Conservation (phyloP, 2,888 invertebrate species). For the Meteorus colon region DNA sequence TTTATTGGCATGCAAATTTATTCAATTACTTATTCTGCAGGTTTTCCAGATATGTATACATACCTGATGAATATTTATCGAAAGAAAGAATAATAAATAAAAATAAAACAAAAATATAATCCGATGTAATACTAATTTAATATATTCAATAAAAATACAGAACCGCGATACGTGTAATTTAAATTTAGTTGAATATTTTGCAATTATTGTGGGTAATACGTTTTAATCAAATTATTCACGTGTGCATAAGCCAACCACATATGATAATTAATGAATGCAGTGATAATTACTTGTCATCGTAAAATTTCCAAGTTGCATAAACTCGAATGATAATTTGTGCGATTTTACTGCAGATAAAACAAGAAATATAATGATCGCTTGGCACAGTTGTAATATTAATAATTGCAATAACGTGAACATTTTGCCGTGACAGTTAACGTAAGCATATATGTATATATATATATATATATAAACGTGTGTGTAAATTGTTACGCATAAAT, state of each 20-base stretch:
- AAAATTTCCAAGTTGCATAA: not conserved
- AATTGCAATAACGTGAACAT: conserved; percentile 21
- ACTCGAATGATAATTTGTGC: not conserved
- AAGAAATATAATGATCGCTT: not conserved
- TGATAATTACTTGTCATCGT: not conserved
- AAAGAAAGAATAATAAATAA: not conserved
- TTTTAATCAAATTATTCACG: too few species aligned
- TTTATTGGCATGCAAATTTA: not conserved
- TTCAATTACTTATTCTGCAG: not conserved
- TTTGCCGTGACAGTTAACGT: not conserved
- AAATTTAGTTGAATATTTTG: too few species aligned
- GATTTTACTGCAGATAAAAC: not conserved
- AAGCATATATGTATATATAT: not conserved
- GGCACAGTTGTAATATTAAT: conserved; percentile 10
- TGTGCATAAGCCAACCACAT: too few species aligned
- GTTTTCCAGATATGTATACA: not conserved
- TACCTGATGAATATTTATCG: not conserved
- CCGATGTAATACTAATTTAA: not conserved
- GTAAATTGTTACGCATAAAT: conserved; percentile 19
- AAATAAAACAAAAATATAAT: not conserved
- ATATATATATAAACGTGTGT: not conserved
- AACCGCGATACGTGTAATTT: too few species aligned
- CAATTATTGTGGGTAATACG: too few species aligned
- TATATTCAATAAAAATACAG: too few species aligned
- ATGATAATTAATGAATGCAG: too few species aligned